These are phyloP conservation scores for Tryphoninae sp. DNA, from an alignment of 2,888 invertebrate genomes.

Conservation along the genomic window DNA sequence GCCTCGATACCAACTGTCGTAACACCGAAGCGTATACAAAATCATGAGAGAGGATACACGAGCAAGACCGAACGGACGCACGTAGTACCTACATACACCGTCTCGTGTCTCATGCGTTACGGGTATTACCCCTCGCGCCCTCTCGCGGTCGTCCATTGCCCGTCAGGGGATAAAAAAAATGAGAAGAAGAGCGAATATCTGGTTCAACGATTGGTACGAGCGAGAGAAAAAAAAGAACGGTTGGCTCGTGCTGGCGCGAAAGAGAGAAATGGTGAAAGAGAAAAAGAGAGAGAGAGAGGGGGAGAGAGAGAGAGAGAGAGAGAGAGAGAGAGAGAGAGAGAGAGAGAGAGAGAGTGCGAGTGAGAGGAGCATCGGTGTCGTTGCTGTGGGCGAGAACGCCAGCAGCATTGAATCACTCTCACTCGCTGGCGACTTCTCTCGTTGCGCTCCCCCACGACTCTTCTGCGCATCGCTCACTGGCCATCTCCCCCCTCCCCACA, in stretches of 20 bases:
- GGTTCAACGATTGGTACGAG: slow-evolving; percentile 1
- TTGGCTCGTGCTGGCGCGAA: neutral
- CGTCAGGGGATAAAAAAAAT: neutral
- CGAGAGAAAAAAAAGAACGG: neutral
- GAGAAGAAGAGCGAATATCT: slow-evolving; percentile 28
- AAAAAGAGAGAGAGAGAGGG: slow-evolving; percentile 43
- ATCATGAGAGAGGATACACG: no score
- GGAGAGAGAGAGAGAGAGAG: slow-evolving; percentile 59
- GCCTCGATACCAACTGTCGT: no score
- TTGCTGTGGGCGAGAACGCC: slow-evolving; percentile 61
- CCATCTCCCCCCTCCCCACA: slow-evolving; percentile 65
- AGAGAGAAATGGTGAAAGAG: slow-evolving; percentile 39
- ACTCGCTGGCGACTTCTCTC: slow-evolving; percentile 69
- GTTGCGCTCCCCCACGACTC: slow-evolving; percentile 74
- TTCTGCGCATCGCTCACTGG: slow-evolving; percentile 72
- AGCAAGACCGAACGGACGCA: no score
- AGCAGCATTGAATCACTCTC: slow-evolving; percentile 77
- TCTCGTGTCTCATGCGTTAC: neutral
- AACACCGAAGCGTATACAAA: no score
- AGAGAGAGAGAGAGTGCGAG: slow-evolving; percentile 53
- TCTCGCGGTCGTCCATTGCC: slow-evolving; percentile 5
- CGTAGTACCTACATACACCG: neutral
- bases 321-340: slow-evolving; percentile 40
- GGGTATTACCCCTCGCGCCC: neutral
- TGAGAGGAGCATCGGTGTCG: slow-evolving; percentile 72